Evolutionary conservation across 2,888 invertebrate genomes (phyloP).

Genomic region (Thysanoteuthis rhombus): DNA sequence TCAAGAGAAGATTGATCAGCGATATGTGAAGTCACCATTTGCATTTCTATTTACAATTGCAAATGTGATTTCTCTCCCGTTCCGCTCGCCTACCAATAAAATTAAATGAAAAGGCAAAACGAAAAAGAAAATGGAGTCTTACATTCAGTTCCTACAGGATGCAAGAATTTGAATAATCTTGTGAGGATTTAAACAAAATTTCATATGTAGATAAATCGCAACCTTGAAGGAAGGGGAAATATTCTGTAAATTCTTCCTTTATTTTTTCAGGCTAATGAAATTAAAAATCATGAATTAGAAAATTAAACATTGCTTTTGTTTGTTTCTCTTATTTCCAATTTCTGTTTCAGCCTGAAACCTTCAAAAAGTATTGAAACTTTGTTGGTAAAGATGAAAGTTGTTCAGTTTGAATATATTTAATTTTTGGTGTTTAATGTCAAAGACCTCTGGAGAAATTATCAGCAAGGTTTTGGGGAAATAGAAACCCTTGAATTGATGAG

Average conservation of each 20-base stretch:
- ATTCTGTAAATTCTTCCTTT: neutral
- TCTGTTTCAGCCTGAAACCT: neutral
- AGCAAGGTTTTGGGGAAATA: neutral
- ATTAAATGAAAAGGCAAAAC: neutral
- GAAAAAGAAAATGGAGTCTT: neutral
- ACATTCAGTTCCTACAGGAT: neutral
- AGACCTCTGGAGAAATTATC: neutral
- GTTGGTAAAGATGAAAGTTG: neutral
- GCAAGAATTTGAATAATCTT: neutral
- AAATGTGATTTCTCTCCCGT: neutral
- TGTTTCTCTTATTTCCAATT: neutral
- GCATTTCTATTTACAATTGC: neutral
- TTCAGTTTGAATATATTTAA: neutral
- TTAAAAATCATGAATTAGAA: constrained; percentile 12
- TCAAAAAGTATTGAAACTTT: neutral
- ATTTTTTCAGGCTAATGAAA: neutral
- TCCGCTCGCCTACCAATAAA: neutral
- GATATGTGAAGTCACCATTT: neutral
- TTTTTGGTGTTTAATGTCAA: neutral
- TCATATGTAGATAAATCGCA: neutral
- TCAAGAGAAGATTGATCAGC: neutral
- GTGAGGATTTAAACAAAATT: neutral
- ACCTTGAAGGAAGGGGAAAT: neutral
- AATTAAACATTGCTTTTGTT: neutral
- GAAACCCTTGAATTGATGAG: neutral